A percentile compares a stretch with the other conserved stretches of the same genome.
Evolutionary conservation across 1,140 invertebrate genomes (phyloP).

Genomic region (Neuroterus valhalla): DNA sequence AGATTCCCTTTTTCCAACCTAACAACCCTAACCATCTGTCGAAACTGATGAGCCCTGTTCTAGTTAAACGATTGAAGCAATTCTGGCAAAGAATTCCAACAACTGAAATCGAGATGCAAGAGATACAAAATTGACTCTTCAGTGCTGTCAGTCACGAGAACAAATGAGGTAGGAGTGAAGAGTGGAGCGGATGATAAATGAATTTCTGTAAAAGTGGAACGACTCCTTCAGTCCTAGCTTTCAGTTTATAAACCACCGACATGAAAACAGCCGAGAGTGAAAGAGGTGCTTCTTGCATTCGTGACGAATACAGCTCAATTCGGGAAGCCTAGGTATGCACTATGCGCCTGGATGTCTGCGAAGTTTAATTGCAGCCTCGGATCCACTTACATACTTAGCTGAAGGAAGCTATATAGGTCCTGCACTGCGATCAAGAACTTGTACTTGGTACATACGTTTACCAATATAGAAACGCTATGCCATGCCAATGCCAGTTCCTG

Average conservation of each 20-base stretch:
- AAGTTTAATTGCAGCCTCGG: conserved; percentile 52
- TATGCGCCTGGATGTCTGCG: conserved; percentile 45
- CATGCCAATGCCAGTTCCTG: conserved; percentile 39
- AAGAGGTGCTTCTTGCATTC: not conserved
- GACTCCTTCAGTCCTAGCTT: not conserved
- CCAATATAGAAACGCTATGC: conserved; percentile 38
- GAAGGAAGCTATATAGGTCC: conserved; percentile 45
- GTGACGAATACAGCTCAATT: not conserved
- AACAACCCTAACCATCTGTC: no score
- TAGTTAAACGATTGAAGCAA: not conserved
- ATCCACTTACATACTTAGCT: conserved; percentile 52
- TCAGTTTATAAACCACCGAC: not conserved
- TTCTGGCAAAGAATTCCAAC: not conserved
- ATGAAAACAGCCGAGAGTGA: not conserved
- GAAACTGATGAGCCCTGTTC: no score
- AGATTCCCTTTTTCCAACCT: no score
- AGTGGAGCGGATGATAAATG: conserved; percentile 19
- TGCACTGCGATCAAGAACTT: conserved; percentile 45
- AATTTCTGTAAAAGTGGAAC: not conserved
- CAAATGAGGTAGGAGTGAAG: not conserved
- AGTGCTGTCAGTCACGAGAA: conserved; percentile 20
- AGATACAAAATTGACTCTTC: conserved; percentile 18
- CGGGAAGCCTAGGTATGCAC: not conserved
- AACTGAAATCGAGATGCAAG: conserved; percentile 3
- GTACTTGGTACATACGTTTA: no score